Conservation (phyloP, 2,888 invertebrate genomes). For the Polymixis flavicincta region DNA sequence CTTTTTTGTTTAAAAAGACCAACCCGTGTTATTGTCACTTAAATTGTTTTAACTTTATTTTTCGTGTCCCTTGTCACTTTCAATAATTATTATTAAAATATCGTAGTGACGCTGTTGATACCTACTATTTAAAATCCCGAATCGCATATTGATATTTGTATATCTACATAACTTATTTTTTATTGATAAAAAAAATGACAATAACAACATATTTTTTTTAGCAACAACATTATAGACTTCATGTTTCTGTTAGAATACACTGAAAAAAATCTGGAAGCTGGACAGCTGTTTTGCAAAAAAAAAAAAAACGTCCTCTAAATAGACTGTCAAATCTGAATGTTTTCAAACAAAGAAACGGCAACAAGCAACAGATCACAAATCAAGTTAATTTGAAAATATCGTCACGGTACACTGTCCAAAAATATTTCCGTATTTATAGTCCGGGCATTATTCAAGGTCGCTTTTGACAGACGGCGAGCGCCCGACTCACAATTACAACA, state of each 20-base stretch:
- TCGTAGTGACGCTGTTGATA: neutral
- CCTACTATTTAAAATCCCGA: neutral
- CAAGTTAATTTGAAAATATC: constrained; percentile 77
- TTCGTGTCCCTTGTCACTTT: neutral
- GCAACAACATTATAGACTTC: constrained; percentile 70
- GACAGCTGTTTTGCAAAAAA: constrained; percentile 48
- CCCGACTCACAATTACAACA: constrained; percentile 78
- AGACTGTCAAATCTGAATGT: constrained; percentile 59
- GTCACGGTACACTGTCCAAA: constrained; percentile 79
- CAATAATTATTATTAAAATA: neutral
- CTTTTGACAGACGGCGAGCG: constrained; percentile 83
- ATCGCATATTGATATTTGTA: neutral
- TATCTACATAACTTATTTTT: accelerated
- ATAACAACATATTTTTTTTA: constrained; percentile 22
- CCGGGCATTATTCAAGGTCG: constrained; percentile 87
- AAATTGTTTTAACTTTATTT: neutral
- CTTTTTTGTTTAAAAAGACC: too few relatives aligned
- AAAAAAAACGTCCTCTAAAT: constrained; percentile 43
- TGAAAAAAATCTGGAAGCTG: constrained; percentile 49
- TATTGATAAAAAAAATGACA: neutral
- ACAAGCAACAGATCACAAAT: constrained; percentile 73
- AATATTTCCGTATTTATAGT: constrained; percentile 90
- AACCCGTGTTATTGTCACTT: neutral
- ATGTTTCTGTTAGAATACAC: constrained; percentile 22
- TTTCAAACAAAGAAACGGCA: constrained; percentile 69